phyloP scores from a whole-genome alignment of 2,888 invertebrate genomes.

The Hololepta plana region DNA sequence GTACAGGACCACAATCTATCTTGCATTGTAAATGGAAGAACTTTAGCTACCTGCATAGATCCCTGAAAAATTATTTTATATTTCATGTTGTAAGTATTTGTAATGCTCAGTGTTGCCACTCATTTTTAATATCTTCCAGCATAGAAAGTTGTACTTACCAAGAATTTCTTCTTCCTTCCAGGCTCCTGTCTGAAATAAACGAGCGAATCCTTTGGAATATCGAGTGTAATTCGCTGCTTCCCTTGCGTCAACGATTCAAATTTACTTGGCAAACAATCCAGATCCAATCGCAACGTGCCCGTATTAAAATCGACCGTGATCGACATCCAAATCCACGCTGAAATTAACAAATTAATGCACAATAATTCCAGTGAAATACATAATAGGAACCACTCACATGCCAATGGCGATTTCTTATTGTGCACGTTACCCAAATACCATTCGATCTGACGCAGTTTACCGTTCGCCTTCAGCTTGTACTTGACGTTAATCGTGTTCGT shows the following conservation, averaged over 20 bases:
- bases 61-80: too few relatives aligned
- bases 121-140: too few relatives aligned
- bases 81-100: too few relatives aligned
- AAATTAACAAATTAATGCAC: slow-evolving; percentile 10
- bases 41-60: slow-evolving; percentile 28
- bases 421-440: slow-evolving; percentile 25
- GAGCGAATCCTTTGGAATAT: slow-evolving; percentile 23
- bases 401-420: slow-evolving; percentile 24
- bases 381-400: slow-evolving; percentile 23
- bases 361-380: not conserved
- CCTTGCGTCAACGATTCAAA: slow-evolving; percentile 21
- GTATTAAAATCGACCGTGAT: slow-evolving; percentile 22
- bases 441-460: slow-evolving; percentile 24
- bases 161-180: slow-evolving; percentile 28
- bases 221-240: slow-evolving; percentile 10
- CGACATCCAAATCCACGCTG: slow-evolving; percentile 28
- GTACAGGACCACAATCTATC: slow-evolving; percentile 24
- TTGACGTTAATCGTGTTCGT: slow-evolving; percentile 24
- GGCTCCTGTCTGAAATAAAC: slow-evolving; percentile 30
- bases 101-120: too few relatives aligned
- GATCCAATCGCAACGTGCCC: slow-evolving; percentile 23
- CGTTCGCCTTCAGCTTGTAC: slow-evolving; percentile 20
- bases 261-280: slow-evolving; percentile 26
- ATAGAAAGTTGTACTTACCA: slow-evolving; percentile 24
- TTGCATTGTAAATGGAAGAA: slow-evolving; percentile 23